phyloP scores from a whole-genome alignment of 2,797 vertebrate genomes.

The Iguana delicatissima region DNA sequence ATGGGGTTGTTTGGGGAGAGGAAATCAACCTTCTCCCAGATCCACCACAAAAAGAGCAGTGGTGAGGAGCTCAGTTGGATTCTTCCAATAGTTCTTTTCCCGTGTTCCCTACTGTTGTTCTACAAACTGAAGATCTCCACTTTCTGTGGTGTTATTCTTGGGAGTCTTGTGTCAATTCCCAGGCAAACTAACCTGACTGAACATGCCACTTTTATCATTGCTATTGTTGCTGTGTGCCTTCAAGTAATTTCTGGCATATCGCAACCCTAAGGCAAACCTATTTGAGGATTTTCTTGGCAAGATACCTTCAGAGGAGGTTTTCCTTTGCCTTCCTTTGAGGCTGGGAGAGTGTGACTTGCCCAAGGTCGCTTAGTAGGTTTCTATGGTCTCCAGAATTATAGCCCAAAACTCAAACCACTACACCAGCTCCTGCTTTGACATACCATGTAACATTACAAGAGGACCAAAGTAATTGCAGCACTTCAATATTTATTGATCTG shows the following conservation, averaged over 20 bases:
- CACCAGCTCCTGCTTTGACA: neutral
- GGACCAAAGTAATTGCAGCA: neutral
- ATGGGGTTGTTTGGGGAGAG: no score
- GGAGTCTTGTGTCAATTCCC: neutral
- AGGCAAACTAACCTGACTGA: rapidly evolving
- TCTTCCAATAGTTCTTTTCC: neutral
- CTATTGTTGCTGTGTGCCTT: no score
- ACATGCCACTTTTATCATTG: rapidly evolving
- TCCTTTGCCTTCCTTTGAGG: no score
- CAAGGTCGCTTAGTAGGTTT: no score
- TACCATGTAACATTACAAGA: neutral
- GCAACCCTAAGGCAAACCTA: no score
- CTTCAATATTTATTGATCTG: slow-evolving; percentile 28
- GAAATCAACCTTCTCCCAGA: neutral
- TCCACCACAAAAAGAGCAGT: neutral
- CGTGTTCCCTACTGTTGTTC: neutral
- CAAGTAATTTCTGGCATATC: no score
- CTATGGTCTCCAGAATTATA: no score
- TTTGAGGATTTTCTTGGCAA: no score
- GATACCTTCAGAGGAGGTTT: no score
- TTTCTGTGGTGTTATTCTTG: neutral
- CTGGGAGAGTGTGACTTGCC: no score
- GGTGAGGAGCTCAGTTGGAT: neutral
- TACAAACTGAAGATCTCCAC: neutral
- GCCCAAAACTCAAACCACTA: no score